A percentile compares a stretch with the other conserved stretches of the same genome.
phyloP scores from a whole-genome alignment of 2,113 vertebrate species.

The Odontesthes bonariensis region DNA sequence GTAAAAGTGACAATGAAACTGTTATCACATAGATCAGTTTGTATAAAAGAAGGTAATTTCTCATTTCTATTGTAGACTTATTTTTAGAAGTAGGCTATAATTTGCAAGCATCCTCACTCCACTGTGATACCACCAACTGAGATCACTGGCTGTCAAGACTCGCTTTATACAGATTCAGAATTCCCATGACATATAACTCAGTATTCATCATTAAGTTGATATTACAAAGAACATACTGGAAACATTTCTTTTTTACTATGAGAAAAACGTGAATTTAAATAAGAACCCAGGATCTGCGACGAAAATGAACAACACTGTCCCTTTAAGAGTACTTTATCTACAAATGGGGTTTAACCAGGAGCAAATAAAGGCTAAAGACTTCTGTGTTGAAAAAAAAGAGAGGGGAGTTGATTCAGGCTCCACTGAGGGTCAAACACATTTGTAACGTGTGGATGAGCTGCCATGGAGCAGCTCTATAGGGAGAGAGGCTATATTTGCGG shows the following conservation, averaged over 20 bases:
- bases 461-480: conserved; percentile 40
- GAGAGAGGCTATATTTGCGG: conserved; percentile 44
- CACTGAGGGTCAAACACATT: conserved; percentile 57
- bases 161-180: background rate
- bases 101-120: conserved; percentile 5
- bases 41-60: background rate
- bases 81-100: background rate
- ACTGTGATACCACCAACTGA: too few relatives aligned
- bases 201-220: background rate
- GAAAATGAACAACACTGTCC: background rate
- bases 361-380: background rate
- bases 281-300: too few relatives aligned
- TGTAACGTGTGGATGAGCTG: conserved; percentile 56
- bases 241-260: background rate
- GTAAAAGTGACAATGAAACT: conserved; percentile 3
- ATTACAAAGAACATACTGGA: background rate
- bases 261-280: too few relatives aligned
- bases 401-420: conserved; percentile 31
- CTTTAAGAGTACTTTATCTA: background rate
- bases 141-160: background rate
- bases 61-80: background rate
- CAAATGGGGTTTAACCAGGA: background rate
- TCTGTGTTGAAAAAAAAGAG: background rate
- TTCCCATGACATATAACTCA: background rate
- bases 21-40: background rate